Base-by-base conservation (phyloP, 1,140 invertebrate genomes). In the Danaus melanippus region DNA sequence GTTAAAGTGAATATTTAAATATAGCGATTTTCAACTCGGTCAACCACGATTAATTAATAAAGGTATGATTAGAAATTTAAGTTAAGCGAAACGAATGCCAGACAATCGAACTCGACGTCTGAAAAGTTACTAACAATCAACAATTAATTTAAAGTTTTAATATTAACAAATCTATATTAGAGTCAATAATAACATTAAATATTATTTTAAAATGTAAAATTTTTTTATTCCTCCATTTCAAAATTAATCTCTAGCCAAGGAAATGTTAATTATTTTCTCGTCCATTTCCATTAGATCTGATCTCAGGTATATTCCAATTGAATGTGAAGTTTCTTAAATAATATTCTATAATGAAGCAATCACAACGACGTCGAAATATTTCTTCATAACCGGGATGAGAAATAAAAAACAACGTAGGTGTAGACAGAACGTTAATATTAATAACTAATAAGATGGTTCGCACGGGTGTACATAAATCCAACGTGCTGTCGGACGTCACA, bases 391-490 rank as follows among this genome's bases (percentile, higher is more conserved):
- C 46, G 53, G 61, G 61, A 73, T 71, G 68, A 67, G 62, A 78
- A 74, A 81, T 83, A 71, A 74, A 69, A 78, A 76, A 76, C 74
- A 74, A 74, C 69, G 69, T 67, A 60, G 60, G 64, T 63, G 78
- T 58, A 71, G 79, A 80, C 71, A 66, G 48, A 42, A 59, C 74
- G 78, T 83, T 79, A 78, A 81, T 83, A 73, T 78, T 79, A 83
- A 83, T 83, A 82, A 76, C 80, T 80, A 82, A 76, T 71, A 76
- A 71, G 71, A 69, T 73, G 64, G 70, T 76, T 77, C 70, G 71
- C 77, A 76, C 69, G 69, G 69, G 64, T 60, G 72, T 76, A 71
- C 63, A 79, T 77, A 80, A 78, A 75, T 79, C 74, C 69, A 64
- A 69, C 53, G 51, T 11, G 52, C 48, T 55, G 67, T 51, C 62